Evolutionary conservation across 2,888 invertebrate species (phyloP).

Genomic region (Leucoptera coffeella): DNA sequence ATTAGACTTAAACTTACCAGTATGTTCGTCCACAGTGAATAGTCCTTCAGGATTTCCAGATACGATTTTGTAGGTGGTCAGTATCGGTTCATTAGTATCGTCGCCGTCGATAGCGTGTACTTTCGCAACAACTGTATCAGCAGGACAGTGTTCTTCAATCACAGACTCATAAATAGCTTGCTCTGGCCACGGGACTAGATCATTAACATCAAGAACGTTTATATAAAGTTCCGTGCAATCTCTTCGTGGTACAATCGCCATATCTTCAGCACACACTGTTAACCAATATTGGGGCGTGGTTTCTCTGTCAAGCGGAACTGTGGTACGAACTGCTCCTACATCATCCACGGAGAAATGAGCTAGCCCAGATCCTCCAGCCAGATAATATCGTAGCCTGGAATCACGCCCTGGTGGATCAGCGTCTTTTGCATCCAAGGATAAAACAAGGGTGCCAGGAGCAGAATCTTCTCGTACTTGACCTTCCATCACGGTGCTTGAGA

Average conservation of each 20-base stretch:
- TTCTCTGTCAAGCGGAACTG: conserved; percentile 84
- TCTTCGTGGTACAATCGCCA: conserved; percentile 79
- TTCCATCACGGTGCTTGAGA: conserved; percentile 71
- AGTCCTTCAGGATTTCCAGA: conserved; percentile 90
- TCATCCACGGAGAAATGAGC: conserved; percentile 89
- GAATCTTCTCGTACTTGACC: conserved; percentile 77
- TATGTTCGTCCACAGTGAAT: conserved; percentile 77
- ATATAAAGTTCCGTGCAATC: conserved; percentile 67
- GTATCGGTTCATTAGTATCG: conserved; percentile 62
- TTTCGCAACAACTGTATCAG: conserved; percentile 65
- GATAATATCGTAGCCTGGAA: conserved; percentile 77
- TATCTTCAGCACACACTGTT: conserved; percentile 88
- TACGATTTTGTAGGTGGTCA: conserved; percentile 71
- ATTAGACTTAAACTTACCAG: no score
- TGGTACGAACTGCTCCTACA: conserved; percentile 78
- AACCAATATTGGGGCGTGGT: conserved; percentile 86
- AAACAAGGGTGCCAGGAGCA: conserved; percentile 69
- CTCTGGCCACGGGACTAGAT: conserved; percentile 87
- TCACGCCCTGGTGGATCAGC: conserved; percentile 75
- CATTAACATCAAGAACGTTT: conserved; percentile 87
- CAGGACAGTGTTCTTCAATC: conserved; percentile 70
- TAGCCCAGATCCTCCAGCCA: conserved; percentile 83
- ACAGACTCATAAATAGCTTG: conserved; percentile 79
- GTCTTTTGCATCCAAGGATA: conserved; percentile 67
- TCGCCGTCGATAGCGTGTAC: conserved; percentile 78